These are phyloP conservation scores for Tetanocera ferruginea DNA, from an alignment of 2,888 invertebrate species.

Conservation along the genomic window DNA sequence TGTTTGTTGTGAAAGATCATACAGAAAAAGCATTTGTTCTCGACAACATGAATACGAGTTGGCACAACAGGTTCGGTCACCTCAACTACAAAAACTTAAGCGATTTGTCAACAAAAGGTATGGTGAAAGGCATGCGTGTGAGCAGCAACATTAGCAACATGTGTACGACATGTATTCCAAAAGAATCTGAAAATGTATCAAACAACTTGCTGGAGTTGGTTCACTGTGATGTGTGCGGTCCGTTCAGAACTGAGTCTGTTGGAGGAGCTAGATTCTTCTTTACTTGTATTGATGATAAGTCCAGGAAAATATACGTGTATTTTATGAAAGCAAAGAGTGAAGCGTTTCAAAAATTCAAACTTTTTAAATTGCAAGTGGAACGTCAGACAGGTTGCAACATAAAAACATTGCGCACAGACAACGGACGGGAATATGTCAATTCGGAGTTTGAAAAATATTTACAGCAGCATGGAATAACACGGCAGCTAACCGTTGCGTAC, in stretches of 20 bases:
- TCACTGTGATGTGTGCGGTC: conserved; percentile 27
- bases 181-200: conserved; percentile 37
- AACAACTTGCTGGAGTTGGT: conserved; percentile 28
- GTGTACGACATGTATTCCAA: conserved; percentile 24
- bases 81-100: conserved; percentile 42
- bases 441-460: conserved; percentile 21
- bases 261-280: too few relatives aligned
- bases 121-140: conserved; percentile 41
- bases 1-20: conserved; percentile 29
- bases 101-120: conserved; percentile 38
- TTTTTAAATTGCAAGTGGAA: conserved; percentile 37
- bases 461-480: conserved; percentile 44
- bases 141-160: background rate
- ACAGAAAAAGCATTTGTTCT: conserved; percentile 24
- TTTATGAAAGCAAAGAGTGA: conserved; percentile 36
- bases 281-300: too few relatives aligned
- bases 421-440: conserved; percentile 28
- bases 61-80: conserved; percentile 45
- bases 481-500: conserved; percentile 40
- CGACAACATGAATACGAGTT: conserved; percentile 27
- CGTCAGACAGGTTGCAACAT: conserved; percentile 28
- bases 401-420: conserved; percentile 22
- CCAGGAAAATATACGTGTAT: conserved; percentile 9
- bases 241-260: conserved; percentile 25
- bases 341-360: conserved; percentile 29